phyloP scores from a whole-genome alignment of 2,888 invertebrate species.

The Cyrtodaria siliqua region DNA sequence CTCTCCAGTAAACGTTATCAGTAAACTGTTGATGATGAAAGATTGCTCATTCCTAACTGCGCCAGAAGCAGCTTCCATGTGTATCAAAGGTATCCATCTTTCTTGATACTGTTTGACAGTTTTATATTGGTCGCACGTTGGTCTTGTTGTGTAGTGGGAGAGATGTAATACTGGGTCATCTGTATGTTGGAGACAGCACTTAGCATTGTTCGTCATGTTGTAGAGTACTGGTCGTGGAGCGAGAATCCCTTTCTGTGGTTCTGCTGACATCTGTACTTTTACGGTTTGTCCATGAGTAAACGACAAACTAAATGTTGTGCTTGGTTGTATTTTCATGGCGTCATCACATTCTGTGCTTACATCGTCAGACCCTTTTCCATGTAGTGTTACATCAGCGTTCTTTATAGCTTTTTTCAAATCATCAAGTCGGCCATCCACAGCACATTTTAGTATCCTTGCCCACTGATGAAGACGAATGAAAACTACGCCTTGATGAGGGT shows the following conservation, averaged over 20 bases:
- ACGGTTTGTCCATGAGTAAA: slow-evolving; percentile 56
- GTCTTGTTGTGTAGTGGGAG: slow-evolving; percentile 44
- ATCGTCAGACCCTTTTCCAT: slow-evolving; percentile 17
- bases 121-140: slow-evolving; percentile 37
- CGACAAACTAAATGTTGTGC: slow-evolving; percentile 56
- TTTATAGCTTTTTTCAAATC: slow-evolving; percentile 11
- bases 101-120: slow-evolving; percentile 43
- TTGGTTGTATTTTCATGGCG: slow-evolving; percentile 25
- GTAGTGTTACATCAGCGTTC: background rate
- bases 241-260: slow-evolving; percentile 51
- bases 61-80: slow-evolving; percentile 70
- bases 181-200: slow-evolving; percentile 61
- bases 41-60: slow-evolving; percentile 52
- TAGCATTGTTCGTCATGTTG: slow-evolving; percentile 59
- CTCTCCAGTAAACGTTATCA: slow-evolving; percentile 45
- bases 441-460: slow-evolving; percentile 25
- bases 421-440: slow-evolving; percentile 6
- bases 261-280: slow-evolving; percentile 60
- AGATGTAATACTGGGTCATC: slow-evolving; percentile 61
- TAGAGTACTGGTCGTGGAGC: slow-evolving; percentile 53
- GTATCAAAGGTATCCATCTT: slow-evolving; percentile 65
- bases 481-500: slow-evolving; percentile 8
- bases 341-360: slow-evolving; percentile 34
- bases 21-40: slow-evolving; percentile 55
- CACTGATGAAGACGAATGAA: slow-evolving; percentile 18